phyloP scores from a whole-genome alignment of 37 sponge, comb jelly and placozoan genomes.

The Bolinopsis microptera region DNA sequence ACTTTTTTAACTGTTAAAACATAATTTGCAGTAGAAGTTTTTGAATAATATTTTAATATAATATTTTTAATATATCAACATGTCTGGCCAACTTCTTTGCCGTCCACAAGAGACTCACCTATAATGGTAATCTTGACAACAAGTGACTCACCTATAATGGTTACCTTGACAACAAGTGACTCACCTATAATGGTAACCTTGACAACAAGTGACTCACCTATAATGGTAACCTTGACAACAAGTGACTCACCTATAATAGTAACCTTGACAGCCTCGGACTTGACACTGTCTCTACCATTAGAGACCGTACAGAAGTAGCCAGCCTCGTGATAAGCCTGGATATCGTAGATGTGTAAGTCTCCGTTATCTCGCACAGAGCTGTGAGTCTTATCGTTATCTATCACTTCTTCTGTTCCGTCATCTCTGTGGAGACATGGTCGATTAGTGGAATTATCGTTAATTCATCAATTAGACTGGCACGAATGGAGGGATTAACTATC shows the following conservation, averaged over 20 bases:
- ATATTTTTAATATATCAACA: too few relatives aligned
- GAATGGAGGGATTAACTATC: too few relatives aligned
- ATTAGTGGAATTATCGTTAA: neutral
- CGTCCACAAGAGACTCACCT: too few relatives aligned
- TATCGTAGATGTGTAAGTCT: slow-evolving; percentile 23
- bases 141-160: too few relatives aligned
- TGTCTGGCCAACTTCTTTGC: too few relatives aligned
- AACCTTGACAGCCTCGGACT: neutral
- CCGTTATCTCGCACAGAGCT: neutral
- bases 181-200: too few relatives aligned
- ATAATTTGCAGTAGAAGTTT: neutral
- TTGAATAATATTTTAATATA: too few relatives aligned
- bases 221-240: too few relatives aligned
- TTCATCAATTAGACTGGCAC: too few relatives aligned
- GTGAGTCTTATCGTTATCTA: neutral
- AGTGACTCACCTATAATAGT: slow-evolving; percentile 2
- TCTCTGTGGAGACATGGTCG: neutral
- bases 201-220: too few relatives aligned
- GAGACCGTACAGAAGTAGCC: neutral
- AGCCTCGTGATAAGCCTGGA: slow-evolving; percentile 52
- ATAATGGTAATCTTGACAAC: too few relatives aligned
- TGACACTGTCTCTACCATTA: slow-evolving; percentile 21
- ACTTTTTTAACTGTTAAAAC: neutral
- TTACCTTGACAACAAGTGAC: too few relatives aligned
- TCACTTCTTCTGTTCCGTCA: neutral